Evolutionary conservation across 1,140 invertebrate species (phyloP).

Genomic region (Pentalonia nigronervosa): DNA sequence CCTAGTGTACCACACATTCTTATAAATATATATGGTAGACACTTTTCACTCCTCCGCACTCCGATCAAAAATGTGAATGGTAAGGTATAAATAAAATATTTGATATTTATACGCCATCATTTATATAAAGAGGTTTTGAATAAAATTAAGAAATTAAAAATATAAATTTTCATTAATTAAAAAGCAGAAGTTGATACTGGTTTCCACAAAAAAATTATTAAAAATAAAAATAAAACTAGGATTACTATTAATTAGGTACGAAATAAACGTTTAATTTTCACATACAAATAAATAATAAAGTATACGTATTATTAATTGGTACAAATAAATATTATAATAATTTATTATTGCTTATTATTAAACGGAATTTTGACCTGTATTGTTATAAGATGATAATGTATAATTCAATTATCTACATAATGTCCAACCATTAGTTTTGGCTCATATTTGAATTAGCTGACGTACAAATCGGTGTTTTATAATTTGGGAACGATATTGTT

Average conservation of each 20-base stretch:
- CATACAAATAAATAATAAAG: background rate
- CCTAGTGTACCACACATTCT: background rate
- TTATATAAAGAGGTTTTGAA: background rate
- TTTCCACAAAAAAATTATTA: no score
- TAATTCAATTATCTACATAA: background rate
- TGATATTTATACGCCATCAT: background rate
- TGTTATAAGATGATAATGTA: background rate
- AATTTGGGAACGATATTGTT: background rate
- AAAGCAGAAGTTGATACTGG: background rate
- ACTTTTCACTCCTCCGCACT: background rate
- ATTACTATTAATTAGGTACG: background rate
- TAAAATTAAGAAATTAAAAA: background rate
- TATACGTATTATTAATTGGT: background rate
- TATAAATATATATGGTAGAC: rapidly evolving
- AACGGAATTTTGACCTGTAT: background rate
- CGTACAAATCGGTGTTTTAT: background rate
- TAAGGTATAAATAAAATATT: background rate
- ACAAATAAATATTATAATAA: background rate
- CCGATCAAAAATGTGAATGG: background rate
- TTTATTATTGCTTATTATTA: background rate
- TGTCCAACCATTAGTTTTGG: background rate
- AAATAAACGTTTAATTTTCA: background rate
- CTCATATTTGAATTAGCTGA: background rate
- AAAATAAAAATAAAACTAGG: background rate
- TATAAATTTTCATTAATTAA: background rate